Percentiles rank a stretch among this genome's conserved stretches.
Evolutionary conservation across 2,888 invertebrate genomes (phyloP).

Genomic region (Cerastis rubricosa): DNA sequence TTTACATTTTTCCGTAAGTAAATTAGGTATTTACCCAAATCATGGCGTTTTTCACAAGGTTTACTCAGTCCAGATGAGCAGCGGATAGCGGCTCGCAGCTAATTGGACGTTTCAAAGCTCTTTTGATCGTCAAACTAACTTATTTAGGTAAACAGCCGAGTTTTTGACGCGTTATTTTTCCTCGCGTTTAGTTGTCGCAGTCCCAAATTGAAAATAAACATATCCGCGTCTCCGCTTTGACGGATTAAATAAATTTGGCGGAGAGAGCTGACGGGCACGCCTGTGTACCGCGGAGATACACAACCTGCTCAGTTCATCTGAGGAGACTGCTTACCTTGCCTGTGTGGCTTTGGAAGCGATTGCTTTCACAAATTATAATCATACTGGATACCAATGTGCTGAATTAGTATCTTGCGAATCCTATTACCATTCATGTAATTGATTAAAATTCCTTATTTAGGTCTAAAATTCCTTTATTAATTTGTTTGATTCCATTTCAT

Average conservation of each 20-base stretch:
- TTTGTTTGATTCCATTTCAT: background rate
- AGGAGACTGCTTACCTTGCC: background rate
- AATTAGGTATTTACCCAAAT: conserved; percentile 16
- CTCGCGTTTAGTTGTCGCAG: conserved; percentile 42
- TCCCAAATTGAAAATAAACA: conserved; percentile 79
- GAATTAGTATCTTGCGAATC: conserved; percentile 5
- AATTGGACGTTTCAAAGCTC: conserved; percentile 60
- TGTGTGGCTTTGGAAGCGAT: conserved; percentile 5
- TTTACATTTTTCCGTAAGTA: background rate
- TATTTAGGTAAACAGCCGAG: conserved; percentile 57
- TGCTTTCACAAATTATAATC: too few species aligned
- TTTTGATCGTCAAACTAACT: conserved; percentile 65
- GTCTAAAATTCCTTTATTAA: background rate
- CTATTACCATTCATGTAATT: background rate
- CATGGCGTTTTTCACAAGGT: conserved; percentile 14
- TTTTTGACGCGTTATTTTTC: conserved; percentile 50
- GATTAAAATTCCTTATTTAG: background rate
- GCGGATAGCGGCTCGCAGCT: conserved; percentile 43
- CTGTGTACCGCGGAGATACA: background rate
- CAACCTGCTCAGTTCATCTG: conserved; percentile 8
- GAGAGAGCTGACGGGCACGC: conserved; percentile 3
- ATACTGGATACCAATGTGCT: background rate
- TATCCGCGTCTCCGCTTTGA: conserved; percentile 71
- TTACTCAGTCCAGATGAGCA: conserved; percentile 32
- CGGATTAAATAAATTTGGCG: conserved; percentile 68